Conservation (phyloP, 30 jellyfish, hydroid and myxozoan genomes). For the Pelagia noctiluca region DNA sequence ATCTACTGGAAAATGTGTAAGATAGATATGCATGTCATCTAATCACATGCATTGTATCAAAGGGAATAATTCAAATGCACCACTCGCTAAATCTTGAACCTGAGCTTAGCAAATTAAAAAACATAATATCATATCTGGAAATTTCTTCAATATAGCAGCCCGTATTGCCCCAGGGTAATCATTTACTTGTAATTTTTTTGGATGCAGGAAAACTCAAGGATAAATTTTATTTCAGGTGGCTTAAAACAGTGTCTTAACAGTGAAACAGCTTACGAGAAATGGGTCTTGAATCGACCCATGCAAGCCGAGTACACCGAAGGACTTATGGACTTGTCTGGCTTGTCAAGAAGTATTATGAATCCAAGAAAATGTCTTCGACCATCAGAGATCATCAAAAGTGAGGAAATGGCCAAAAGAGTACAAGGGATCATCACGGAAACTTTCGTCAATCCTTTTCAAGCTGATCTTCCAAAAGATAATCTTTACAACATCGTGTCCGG, state of each 20-base stretch:
- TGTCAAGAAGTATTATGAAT: neutral
- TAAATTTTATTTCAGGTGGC: conserved; percentile 29
- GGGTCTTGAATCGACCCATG: conserved; percentile 30
- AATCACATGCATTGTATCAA: conserved; percentile 2
- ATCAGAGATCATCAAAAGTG: conserved; percentile 2
- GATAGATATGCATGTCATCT: conserved; percentile 3
- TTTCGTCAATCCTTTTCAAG: conserved; percentile 25
- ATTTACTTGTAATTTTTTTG: neutral
- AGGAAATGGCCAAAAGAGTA: neutral
- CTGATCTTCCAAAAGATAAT: neutral
- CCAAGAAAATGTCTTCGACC: conserved; percentile 36
- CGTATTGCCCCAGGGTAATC: conserved; percentile 5
- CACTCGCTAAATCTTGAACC: conserved; percentile 6
- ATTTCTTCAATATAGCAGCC: conserved; percentile 3
- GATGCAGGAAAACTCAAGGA: conserved; percentile 6
- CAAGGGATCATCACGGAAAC: neutral
- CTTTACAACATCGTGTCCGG: conserved; percentile 20
- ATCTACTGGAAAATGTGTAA: neutral
- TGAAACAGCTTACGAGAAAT: conserved; percentile 15
- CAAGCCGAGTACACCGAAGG: conserved; percentile 20
- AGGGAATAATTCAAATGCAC: conserved; percentile 3
- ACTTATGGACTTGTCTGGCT: neutral
- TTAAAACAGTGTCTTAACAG: neutral
- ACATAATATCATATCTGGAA: conserved; percentile 1
- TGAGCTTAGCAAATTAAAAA: conserved; percentile 1